These are phyloP conservation scores for Turritopsis rubra DNA, from an alignment of 30 jellyfish, hydroid and myxozoan genomes.

Conservation along the genomic window DNA sequence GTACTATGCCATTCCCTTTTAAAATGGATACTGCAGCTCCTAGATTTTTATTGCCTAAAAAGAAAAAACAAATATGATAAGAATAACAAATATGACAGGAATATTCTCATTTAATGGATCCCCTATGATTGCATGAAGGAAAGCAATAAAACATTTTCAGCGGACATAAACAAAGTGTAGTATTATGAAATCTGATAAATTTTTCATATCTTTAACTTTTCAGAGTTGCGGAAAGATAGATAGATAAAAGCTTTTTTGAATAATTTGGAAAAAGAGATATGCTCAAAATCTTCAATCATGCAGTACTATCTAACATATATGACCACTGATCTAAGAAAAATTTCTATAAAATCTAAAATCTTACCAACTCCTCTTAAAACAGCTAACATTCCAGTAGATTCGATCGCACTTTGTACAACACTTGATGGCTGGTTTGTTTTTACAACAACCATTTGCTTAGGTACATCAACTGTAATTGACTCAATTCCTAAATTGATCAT, in stretches of 20 bases:
- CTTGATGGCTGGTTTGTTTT: constrained; percentile 79
- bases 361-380: constrained; percentile 76
- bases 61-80: background rate
- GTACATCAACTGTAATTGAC: constrained; percentile 37
- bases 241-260: too few relatives aligned
- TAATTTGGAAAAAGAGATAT: too few relatives aligned
- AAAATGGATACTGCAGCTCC: constrained; percentile 87
- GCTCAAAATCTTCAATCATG: too few relatives aligned
- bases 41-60: constrained; percentile 39
- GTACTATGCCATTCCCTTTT: constrained; percentile 14
- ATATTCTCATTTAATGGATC: too few relatives aligned
- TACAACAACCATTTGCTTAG: constrained; percentile 40
- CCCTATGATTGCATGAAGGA: too few relatives aligned
- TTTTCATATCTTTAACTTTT: too few relatives aligned
- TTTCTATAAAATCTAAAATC: background rate
- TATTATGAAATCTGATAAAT: too few relatives aligned
- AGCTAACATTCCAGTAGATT: constrained; percentile 64
- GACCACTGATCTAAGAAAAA: too few relatives aligned
- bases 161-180: too few relatives aligned
- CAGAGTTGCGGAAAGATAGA: too few relatives aligned
- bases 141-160: too few relatives aligned
- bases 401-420: constrained; percentile 51
- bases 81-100: background rate
- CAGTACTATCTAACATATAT: too few relatives aligned
- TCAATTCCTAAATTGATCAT: constrained; percentile 28